These are phyloP conservation scores for Ochropacha duplaris DNA, from an alignment of 2,888 invertebrate species.

Conservation along the genomic window DNA sequence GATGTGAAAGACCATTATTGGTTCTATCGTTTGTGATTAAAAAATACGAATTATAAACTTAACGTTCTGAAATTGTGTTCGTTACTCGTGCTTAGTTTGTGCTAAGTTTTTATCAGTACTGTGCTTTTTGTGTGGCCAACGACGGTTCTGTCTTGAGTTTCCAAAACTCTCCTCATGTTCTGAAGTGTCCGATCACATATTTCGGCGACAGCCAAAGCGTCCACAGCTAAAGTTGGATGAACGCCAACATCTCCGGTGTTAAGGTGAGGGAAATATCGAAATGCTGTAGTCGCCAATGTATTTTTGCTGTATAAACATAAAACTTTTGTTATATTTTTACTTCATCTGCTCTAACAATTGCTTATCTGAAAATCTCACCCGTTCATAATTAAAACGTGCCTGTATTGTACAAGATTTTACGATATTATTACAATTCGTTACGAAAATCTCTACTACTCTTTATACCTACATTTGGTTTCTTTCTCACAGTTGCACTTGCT, in stretches of 20 bases:
- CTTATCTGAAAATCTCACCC: slow-evolving; percentile 49
- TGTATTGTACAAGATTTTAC: slow-evolving; percentile 42
- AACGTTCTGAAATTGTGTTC: slow-evolving; percentile 48
- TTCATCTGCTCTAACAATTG: slow-evolving; percentile 48
- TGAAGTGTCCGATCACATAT: slow-evolving; percentile 55
- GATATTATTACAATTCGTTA: slow-evolving; percentile 35
- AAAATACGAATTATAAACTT: slow-evolving; percentile 34
- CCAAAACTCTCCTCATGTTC: slow-evolving; percentile 51
- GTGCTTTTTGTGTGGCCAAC: slow-evolving; percentile 47
- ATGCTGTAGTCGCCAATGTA: slow-evolving; percentile 39
- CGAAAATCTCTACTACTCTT: slow-evolving; percentile 6
- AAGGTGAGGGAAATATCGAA: slow-evolving; percentile 67
- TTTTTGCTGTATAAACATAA: slow-evolving; percentile 24
- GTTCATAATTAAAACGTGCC: slow-evolving; percentile 24
- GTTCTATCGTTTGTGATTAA: slow-evolving; percentile 57
- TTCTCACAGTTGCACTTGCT: background rate
- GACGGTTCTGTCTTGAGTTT: slow-evolving; percentile 42
- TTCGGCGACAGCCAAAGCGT: slow-evolving; percentile 76
- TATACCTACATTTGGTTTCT: background rate
- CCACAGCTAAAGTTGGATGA: slow-evolving; percentile 75
- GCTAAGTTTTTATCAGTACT: slow-evolving; percentile 51
- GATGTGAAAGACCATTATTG: slow-evolving; percentile 72
- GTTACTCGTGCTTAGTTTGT: slow-evolving; percentile 62
- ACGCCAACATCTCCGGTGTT: slow-evolving; percentile 76
- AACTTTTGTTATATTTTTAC: slow-evolving; percentile 33